Conservation (phyloP, 2,888 invertebrate genomes). For the Pandemis cinnamomeana region DNA sequence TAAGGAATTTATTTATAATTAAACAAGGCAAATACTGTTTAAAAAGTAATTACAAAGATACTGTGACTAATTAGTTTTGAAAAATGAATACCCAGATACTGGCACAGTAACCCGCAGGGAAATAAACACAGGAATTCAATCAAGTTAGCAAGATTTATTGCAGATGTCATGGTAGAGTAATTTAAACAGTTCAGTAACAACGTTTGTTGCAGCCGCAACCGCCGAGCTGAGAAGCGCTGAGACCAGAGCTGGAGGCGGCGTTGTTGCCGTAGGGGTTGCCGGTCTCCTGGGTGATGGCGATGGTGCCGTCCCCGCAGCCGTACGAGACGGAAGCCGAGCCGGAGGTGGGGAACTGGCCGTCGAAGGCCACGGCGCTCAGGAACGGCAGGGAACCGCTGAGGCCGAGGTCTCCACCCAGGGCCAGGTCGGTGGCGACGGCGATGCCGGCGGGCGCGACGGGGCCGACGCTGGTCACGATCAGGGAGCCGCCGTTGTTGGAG, state of each 20-base stretch:
- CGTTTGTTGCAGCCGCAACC: slow-evolving; percentile 4
- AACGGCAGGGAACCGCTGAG: slow-evolving; percentile 62
- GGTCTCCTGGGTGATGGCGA: slow-evolving; percentile 30
- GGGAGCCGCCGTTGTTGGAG: slow-evolving; percentile 56
- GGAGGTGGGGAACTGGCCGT: slow-evolving; percentile 51
- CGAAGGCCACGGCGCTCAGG: slow-evolving; percentile 56
- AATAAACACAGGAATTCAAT: slow-evolving; percentile 4
- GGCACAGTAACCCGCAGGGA: slow-evolving; percentile 5
- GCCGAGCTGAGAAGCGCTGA: not conserved
- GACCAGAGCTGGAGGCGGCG: not conserved
- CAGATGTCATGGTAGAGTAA: not conserved
- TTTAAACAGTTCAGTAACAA: not conserved
- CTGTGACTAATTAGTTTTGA: too few relatives aligned
- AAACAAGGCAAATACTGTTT: too few relatives aligned
- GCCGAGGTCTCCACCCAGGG: slow-evolving; percentile 60
- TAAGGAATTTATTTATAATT: too few relatives aligned
- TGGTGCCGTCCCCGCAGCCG: slow-evolving; percentile 49
- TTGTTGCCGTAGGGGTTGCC: slow-evolving; percentile 27
- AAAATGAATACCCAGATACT: too few relatives aligned
- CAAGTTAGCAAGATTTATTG: not conserved
- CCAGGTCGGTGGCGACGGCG: slow-evolving; percentile 57
- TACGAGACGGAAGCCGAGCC: slow-evolving; percentile 54
- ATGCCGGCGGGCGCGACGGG: slow-evolving; percentile 59
- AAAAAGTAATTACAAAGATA: too few relatives aligned
- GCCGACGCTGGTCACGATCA: slow-evolving; percentile 57